These are phyloP conservation scores for Drosophila infuscata DNA, from an alignment of 2,888 invertebrate genomes.

Conservation along the genomic window DNA sequence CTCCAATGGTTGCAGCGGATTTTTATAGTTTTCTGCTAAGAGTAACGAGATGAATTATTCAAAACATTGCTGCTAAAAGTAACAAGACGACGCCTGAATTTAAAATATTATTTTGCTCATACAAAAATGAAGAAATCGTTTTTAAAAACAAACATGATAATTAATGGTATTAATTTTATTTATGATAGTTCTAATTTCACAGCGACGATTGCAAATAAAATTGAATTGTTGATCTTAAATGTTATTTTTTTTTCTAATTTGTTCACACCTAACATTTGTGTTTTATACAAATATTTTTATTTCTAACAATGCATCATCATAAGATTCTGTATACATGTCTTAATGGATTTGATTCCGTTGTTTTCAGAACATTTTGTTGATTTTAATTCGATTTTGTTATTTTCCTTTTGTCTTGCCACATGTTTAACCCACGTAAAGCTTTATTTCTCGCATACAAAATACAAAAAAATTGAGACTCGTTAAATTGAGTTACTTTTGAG, in stretches of 20 bases:
- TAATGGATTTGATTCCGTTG: conserved; percentile 8
- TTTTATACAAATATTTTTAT: conserved; percentile 9
- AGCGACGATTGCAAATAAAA: not conserved
- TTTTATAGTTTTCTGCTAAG: not conserved
- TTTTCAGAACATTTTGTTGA: conserved; percentile 9
- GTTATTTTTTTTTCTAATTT: not conserved
- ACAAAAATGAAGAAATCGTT: not conserved
- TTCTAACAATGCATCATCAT: conserved; percentile 14
- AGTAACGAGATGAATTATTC: not conserved
- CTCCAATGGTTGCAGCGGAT: not conserved
- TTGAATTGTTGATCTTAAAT: not conserved
- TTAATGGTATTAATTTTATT: not conserved
- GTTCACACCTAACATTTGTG: not conserved
- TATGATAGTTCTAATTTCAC: not conserved
- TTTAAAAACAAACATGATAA: not conserved
- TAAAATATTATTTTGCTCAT: not conserved
- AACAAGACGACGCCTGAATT: not conserved
- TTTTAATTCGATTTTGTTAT: not conserved
- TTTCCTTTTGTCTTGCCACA: conserved; percentile 12
- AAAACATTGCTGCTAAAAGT: not conserved
- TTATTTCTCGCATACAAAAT: conserved; percentile 22
- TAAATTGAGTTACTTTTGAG: conserved; percentile 17
- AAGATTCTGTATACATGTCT: not conserved
- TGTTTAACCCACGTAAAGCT: conserved; percentile 49
- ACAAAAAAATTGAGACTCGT: not conserved